Evolutionary conservation across 2,797 vertebrate genomes (phyloP), one percentile per base, ranked within the genome.

Genomic region (Perodicticus potto): DNA sequence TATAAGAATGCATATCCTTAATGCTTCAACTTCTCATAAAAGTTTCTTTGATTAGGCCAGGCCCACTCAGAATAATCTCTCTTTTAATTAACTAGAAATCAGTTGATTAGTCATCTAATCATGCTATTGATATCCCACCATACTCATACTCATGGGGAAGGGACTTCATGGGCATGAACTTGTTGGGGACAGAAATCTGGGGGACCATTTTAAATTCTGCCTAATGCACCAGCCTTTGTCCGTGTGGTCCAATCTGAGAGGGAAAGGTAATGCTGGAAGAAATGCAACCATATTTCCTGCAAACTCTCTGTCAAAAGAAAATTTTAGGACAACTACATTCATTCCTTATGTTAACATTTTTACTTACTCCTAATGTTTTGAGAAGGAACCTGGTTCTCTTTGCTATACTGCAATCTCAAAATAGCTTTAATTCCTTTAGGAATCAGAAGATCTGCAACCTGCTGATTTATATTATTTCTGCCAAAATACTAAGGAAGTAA

Each of bases 401-500:
- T 45, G 43, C 49, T 61, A 65, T 34, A 45, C 19, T 45, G 22
- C 55, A 45, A 5, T 95, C 63, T 57, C n/a, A 85, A 93, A 59
- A 9, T 27, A 7, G 9, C 57, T 89, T 77, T 80, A 19, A 83
- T 67, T 92, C 32, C 45, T 84, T 90, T 55, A n/a, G 3, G 82
- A 93, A 78, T 93, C 65, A 83, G 63, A 77, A 95, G 37, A 63
- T 32, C 55, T 77, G 59, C 74, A 37, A 49, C 69, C 19, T 95
- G 14, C 43, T 77, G 49, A 84, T 86, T 76, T 81, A 27, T 37
- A 16, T 70, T 13, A 77, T 95, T 94, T 91, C 67, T 88, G 86
- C 45, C 59, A 94, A 80, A 82, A 82, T 76, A 34, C 72, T 49
- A 82, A 72, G 34, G 76, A 93, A 95, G 40, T 83, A 80, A 57